Evolutionary conservation across 2,113 vertebrate genomes (phyloP).

Genomic region (Bujurquina vittata): DNA sequence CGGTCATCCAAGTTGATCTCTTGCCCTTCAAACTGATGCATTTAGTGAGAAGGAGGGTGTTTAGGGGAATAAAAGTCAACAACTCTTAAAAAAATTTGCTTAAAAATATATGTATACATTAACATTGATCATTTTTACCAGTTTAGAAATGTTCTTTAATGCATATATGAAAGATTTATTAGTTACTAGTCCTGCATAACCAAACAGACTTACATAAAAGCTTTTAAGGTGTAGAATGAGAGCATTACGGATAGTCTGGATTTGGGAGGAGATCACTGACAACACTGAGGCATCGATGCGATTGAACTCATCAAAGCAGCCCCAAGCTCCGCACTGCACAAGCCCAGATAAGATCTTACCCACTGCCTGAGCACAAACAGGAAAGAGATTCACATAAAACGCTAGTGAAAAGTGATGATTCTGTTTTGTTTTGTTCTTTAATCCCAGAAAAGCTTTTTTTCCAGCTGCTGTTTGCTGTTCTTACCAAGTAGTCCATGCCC

Average conservation of each 20-base stretch:
- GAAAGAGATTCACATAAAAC: background rate
- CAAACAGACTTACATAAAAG: constrained; percentile 85
- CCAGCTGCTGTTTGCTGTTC: constrained; percentile 20
- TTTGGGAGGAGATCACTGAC: constrained; percentile 97
- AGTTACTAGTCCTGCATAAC: background rate
- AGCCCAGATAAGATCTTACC: constrained; percentile 97
- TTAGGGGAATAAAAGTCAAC: background rate
- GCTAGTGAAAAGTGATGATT: background rate
- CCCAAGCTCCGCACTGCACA: constrained; percentile 96
- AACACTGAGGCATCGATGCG: constrained; percentile 95
- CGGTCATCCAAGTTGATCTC: constrained; percentile 88
- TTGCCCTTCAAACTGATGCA: constrained; percentile 91
- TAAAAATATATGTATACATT: background rate
- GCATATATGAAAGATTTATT: background rate
- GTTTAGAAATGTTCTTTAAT: background rate
- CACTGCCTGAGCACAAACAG: constrained; percentile 82
- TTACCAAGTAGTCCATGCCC: constrained; percentile 97
- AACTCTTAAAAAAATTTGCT: background rate
- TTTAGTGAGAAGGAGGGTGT: background rate
- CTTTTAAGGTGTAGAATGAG: constrained; percentile 87
- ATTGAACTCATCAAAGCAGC: constrained; percentile 98
- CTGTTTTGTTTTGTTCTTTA: background rate
- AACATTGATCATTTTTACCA: too few species aligned
- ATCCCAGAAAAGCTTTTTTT: background rate
- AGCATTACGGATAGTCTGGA: constrained; percentile 93